Base-by-base conservation (phyloP, 2,797 vertebrate species). In the Callimico goeldii region DNA sequence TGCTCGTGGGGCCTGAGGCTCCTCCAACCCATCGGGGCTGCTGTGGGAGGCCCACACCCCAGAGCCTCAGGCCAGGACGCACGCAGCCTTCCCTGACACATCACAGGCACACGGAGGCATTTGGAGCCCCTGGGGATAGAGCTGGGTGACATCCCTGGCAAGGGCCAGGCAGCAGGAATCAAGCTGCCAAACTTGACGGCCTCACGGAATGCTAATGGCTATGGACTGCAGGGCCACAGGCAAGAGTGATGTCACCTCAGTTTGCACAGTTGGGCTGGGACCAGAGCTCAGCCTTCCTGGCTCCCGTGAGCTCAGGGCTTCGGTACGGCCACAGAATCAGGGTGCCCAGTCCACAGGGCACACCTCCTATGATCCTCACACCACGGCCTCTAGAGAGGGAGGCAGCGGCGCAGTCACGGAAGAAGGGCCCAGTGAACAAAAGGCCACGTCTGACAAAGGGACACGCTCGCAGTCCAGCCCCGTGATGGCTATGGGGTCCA, bases 401-500 rank as follows among this genome's bases (percentile, higher is more conserved):
- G 7, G 41, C 10, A 48, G 33, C 10, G 4, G 9, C n/a, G 28
- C 8, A 46, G 28, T 26, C 43, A 20, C 1, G 4, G 46, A 81
- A 73, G 24, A 15, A 3, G 75, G 24, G 6, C 36, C 30, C 14
- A 4, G 14, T 3, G 39, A 73, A 43, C 55, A 12, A 12, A 43
- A 48, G 79, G 64, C 24, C 22, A 7, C 3, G 5, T 9, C 22
- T 17, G 22, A 24, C n/a, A 48, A 58, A 28, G 80, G 11, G 79
- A 61, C 41, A 8, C 41, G 19, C 77, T 50, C 22, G 33, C 30
- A 26, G 30, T 15, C 8, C 1, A 41, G 76, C 36, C 36, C 8
- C 0, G 1, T 4, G 2, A 7, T 2, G 52, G 48, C 46, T 4
- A 10, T 2, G 7, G 48, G 64, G 14, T 26, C n/a, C n/a, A 2